Base-by-base conservation (phyloP, 2,797 vertebrate genomes). In the Somateria mollissima region DNA sequence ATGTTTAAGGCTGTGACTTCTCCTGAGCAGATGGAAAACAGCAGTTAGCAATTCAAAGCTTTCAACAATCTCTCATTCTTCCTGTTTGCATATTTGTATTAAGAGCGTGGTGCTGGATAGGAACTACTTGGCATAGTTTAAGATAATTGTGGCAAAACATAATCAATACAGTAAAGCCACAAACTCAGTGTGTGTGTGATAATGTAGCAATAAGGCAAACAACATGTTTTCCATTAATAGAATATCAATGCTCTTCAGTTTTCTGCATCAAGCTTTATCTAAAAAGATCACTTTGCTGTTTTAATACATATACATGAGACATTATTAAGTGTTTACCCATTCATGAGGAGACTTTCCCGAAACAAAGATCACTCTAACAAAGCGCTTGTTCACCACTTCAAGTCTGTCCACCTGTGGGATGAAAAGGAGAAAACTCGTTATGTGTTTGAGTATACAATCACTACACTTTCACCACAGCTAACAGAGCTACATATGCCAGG, bases 301-400 rank as follows among this genome's bases (percentile, higher is more conserved):
- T 49, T 49, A 49, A 13, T 25, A 49, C 7, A 24, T 25, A 49
- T 49, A 49, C 49, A 49, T 25, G 4, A 49, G 22, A 25, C 13
- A 13, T 49, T 49, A 49, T 49, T 49, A 49, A 49, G 22, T 8
- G 49, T 49, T 99, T 98, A 99, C 99, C 98, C 98, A 98, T 82
- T 99, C 98, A 80, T 98, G 95, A 24, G 98, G 98, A n/a, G 97
- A 97, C 96, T 99, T 99, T 74, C 98, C 99, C 5, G 98, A 96
- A 74, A 98, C 96, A 97, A 99, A 99, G 41, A 98, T 95, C 82
- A 99, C 99, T 97, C 98, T 98, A 66, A 99, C 99, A 54, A 98
- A 99, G 58, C 99, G 99, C 74, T 99, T 99, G 97, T 99, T 99
- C 87, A 99, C 97, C 18, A 99, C 99, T 96, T 99, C 99, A 51